Base-by-base conservation (phyloP, 2,888 invertebrate species). In the Neoscelio sp. region DNA sequence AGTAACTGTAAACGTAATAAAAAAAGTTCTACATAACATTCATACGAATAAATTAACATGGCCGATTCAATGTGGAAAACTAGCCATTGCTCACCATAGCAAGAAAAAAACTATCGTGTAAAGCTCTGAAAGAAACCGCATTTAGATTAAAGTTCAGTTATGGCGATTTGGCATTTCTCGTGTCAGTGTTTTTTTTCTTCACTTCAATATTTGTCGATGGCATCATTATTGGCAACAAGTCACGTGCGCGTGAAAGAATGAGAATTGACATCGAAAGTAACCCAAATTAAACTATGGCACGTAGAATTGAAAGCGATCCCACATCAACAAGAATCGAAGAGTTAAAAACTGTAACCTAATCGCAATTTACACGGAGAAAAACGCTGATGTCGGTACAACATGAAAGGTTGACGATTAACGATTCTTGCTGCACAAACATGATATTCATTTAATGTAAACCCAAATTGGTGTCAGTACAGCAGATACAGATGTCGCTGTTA, bases 21-120 rank as follows among this genome's bases (percentile, higher is more conserved):
- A 78, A 77, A 74, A 74, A 28, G 26, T 71, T 78, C 67, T 78
- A 60, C 46, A 68, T 77, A 81, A 81, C 78, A 76, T 70, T 58
- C 60, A 54, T 74, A 77, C 73, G 73, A 78, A 78, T 78, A 86
- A 86, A 85, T 85, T 82, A 85, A 85, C 86, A 85, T 83, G 83
- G 82, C 84, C 82, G 75, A 85, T 82, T 84, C 75, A 80, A 79
- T 83, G 81, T 81, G 82, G 81, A 83, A 84, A 78, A 75, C 46
- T 56, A 80, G 70, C 74, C 78, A 76, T 54, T 46, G 64, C 52
- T 75, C 40, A 52, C 54, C 78, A 35, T 46, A 67, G 52, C 28
- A 50, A 56, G 54, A 65, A 52, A 52, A n/a, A 65, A 70, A 78
- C 64, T 64, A 58, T 65, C 44, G 60, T 60, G 48, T 54, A 78